Base-by-base conservation (phyloP, 2,113 vertebrate genomes). In the Ondatra zibethicus region DNA sequence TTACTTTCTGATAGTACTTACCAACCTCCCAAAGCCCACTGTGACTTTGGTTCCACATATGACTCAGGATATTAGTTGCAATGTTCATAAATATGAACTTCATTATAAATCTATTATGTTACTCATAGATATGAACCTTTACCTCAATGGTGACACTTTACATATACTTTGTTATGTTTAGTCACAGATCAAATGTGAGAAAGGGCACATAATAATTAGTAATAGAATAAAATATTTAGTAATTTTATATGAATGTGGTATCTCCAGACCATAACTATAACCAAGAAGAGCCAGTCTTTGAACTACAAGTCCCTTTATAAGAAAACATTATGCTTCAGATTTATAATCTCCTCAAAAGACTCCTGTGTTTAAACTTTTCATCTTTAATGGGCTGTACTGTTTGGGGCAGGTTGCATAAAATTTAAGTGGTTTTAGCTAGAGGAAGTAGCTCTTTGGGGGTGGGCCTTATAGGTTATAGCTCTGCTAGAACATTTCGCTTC, bases 1-100 rank as follows among this genome's bases (percentile, higher is more conserved):
- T 96, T 92, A 89, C 91, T 95, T 94, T 89, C 81, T 78, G 52
- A 76, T 95, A 68, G 82, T 78, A 80, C 95, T 96, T 90, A 50
- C 68, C 47, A 84, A 27, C 19, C 68, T 81, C 21, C n/a, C 47
- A 93, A 86, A 91, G 36, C 77, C 29, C 5, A 29, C 4, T 94
- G 47, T 91, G 88, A 70, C 50, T 82, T 90, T 81, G 9, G 87
- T 96, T 94, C 12, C 52, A 91, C 14, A 80, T 86, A 90, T 86
- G 45, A 89, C 75, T 85, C 80, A 85, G 65, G 78, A 92, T 92
- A 81, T 85, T 94, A 72, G 33, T 85, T 97, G 31, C 45, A 88
- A 80, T 86, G 47, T 89, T 93, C 82, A 42, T 96, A 93, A 92
- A 81, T 68, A 80, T 85, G 50, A 92, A 80, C 96, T 95, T 92